These are phyloP conservation scores for Drosophila kuntzei DNA, from an alignment of 2,888 invertebrate species.

Conservation along the genomic window DNA sequence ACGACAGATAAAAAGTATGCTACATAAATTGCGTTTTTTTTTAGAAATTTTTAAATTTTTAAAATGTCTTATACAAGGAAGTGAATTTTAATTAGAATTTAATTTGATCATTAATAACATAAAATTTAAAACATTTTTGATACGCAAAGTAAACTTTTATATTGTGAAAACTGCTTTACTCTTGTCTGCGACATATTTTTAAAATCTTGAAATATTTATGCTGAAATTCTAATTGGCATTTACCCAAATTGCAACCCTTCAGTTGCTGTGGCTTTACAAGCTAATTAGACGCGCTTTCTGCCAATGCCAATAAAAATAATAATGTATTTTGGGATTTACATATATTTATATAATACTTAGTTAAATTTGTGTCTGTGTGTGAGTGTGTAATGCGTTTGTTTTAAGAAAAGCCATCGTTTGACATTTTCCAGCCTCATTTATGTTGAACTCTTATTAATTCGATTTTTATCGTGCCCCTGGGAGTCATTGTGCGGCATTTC, in stretches of 20 bases:
- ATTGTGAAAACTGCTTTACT: background rate
- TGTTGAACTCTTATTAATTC: slow-evolving; percentile 85
- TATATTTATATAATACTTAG: slow-evolving; percentile 20
- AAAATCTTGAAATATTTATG: background rate
- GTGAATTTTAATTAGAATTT: too few species aligned
- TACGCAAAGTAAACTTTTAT: background rate
- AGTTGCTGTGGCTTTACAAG: slow-evolving; percentile 9
- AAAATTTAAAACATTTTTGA: too few species aligned
- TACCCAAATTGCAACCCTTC: slow-evolving; percentile 28
- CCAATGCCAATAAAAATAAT: slow-evolving; percentile 58
- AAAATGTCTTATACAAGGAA: too few species aligned
- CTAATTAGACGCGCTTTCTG: slow-evolving; percentile 46
- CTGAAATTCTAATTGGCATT: background rate
- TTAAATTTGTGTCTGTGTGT: slow-evolving; percentile 1
- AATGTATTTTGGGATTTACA: slow-evolving; percentile 36
- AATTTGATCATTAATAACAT: too few species aligned
- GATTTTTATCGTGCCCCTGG: slow-evolving; percentile 85
- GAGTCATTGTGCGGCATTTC: slow-evolving; percentile 83
- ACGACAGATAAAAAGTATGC: background rate
- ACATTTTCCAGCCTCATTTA: slow-evolving; percentile 79
- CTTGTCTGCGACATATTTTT: background rate
- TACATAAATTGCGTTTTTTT: background rate
- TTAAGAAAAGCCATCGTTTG: slow-evolving; percentile 45
- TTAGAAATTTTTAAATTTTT: too few species aligned
- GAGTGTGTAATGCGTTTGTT: slow-evolving; percentile 2